These are phyloP conservation scores for Tachyglossus aculeatus DNA, from an alignment of 2,797 vertebrate genomes.

Conservation along the genomic window DNA sequence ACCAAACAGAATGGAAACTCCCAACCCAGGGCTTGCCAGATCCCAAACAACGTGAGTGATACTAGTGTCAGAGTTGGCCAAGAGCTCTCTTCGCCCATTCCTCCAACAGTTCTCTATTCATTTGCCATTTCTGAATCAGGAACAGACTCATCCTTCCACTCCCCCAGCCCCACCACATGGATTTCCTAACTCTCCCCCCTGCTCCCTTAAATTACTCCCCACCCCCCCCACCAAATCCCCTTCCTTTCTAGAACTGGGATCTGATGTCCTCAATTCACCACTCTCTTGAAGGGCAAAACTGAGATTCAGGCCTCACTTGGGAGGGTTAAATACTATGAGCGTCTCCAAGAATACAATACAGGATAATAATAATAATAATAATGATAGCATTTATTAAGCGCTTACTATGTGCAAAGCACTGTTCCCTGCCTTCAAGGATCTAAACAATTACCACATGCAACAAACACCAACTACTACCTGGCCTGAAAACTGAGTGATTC, in stretches of 20 bases:
- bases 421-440: too few species aligned
- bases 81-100: background rate
- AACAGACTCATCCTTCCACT: background rate
- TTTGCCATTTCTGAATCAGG: background rate
- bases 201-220: background rate
- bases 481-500: background rate
- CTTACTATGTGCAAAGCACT: too few species aligned
- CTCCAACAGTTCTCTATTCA: background rate
- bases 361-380: too few species aligned
- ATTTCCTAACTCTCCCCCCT: background rate
- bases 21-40: too few species aligned
- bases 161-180: background rate
- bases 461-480: background rate
- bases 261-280: background rate
- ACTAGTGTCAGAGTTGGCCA: too few species aligned
- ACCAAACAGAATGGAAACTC: too few species aligned
- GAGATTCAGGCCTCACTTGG: background rate
- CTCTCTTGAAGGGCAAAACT: constrained; percentile 15
- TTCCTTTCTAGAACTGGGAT: background rate
- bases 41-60: too few species aligned
- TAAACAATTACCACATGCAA: too few species aligned
- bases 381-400: too few species aligned
- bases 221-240: background rate
- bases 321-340: too few species aligned
- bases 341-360: too few species aligned